Percentiles rank a stretch among this genome's conserved stretches.
These are phyloP conservation scores for Macquaria australasica DNA, from an alignment of 2,113 vertebrate genomes.

Conservation along the genomic window DNA sequence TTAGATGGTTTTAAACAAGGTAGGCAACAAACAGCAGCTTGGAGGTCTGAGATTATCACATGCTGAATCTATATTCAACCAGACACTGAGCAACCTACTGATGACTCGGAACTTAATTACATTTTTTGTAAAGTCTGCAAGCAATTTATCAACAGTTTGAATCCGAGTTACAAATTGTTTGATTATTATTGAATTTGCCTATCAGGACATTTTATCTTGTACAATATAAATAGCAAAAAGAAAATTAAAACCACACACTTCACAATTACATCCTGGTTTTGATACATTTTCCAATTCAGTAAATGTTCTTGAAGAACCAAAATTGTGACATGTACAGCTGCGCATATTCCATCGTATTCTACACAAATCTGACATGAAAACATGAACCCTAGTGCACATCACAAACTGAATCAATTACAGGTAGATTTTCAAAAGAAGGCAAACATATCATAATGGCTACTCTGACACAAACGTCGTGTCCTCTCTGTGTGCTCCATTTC, in stretches of 20 bases:
- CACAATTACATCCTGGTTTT: slow-evolving; percentile 73
- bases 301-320: slow-evolving; percentile 65
- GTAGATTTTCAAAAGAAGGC: slow-evolving; percentile 72
- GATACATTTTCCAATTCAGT: slow-evolving; percentile 68
- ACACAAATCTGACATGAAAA: slow-evolving; percentile 73
- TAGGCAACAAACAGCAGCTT: slow-evolving; percentile 68
- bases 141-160: slow-evolving; percentile 66
- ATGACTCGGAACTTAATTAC: slow-evolving; percentile 59
- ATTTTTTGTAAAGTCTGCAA: slow-evolving; percentile 61
- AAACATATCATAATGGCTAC: slow-evolving; percentile 56
- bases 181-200: slow-evolving; percentile 56
- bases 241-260: slow-evolving; percentile 71
- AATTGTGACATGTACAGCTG: slow-evolving; percentile 71
- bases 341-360: slow-evolving; percentile 61
- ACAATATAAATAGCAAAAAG: slow-evolving; percentile 84
- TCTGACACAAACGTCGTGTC: slow-evolving; percentile 32
- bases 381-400: slow-evolving; percentile 75
- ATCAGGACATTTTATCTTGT: slow-evolving; percentile 65
- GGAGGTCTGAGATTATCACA: slow-evolving; percentile 67
- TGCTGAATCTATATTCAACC: slow-evolving; percentile 73
- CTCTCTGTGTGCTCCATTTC: slow-evolving; percentile 26
- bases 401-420: slow-evolving; percentile 71
- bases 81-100: slow-evolving; percentile 62
- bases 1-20: slow-evolving; percentile 78
- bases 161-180: slow-evolving; percentile 46